Base-by-base conservation (phyloP, 2,113 vertebrate species). In the Epinephelus lanceolatus region DNA sequence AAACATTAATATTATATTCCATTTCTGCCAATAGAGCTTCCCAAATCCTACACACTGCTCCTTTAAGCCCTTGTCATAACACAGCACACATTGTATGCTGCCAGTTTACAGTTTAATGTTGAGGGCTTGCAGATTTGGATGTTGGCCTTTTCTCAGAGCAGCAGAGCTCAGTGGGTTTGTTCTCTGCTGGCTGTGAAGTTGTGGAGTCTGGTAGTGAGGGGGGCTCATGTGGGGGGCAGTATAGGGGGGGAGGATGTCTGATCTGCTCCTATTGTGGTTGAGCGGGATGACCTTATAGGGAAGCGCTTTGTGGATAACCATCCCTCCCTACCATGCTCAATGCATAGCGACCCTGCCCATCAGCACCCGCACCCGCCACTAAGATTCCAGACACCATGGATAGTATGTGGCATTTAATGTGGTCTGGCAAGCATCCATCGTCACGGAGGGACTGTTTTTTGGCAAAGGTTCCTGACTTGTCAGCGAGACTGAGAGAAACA, bases 271-370 rank as follows among this genome's bases (percentile, higher is more conserved):
- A 87, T 92, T 92, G 92, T 94, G 93, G 89, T 90, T 90, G 89
- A 94, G 93, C 93, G 93, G 94, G 94, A 95, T 96, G 94, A 73
- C 97, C 96, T 96, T 97, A 94, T 97, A 97, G 95, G 97, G 97
- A 96, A 96, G 93, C 81, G 86, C 84, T 94, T 62, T 85, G 87
- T 92, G 91, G 91, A 94, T 93, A 67, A 91, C 89, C 88, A 81
- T 92, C 93, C 88, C 95, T 88, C 95, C 88, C 94, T 56, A 52
- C 71, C 76, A 42, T 30, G 82, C 94, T 95, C 94, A 81, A 90
- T 92, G 89, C 89, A 78, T 86, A 88, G 59, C 91, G 86, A 94
- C 94, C 88, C 86, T 94, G 89, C 94, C 92, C 94, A 94, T 96
- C 95, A 87, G 76, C 85, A 52, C 90, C 86, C 47, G 8, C 80